A percentile compares a stretch with the other conserved stretches of the same genome.
phyloP scores from a whole-genome alignment of 2,888 invertebrate species.

The Dichetophora obliterata region DNA sequence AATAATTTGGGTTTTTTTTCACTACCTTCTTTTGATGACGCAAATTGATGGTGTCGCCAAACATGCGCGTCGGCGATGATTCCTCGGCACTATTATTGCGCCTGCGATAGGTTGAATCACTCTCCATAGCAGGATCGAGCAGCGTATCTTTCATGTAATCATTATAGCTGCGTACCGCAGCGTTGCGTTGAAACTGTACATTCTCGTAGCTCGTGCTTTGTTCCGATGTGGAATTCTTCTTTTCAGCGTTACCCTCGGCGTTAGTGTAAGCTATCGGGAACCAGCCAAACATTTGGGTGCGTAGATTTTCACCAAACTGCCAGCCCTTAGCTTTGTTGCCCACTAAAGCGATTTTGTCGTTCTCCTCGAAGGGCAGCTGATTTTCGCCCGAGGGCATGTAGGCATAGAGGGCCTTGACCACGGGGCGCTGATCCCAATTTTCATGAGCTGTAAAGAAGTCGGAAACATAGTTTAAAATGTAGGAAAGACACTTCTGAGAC shows the following conservation, averaged over 20 bases:
- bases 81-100: conserved; percentile 65
- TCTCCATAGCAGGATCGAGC: conserved; percentile 55
- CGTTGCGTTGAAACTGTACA: conserved; percentile 60
- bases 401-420: conserved; percentile 89
- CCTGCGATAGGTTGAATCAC: conserved; percentile 60
- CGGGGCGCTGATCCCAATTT: conserved; percentile 78
- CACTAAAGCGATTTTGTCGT: conserved; percentile 87
- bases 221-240: conserved; percentile 48
- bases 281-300: conserved; percentile 94
- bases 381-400: conserved; percentile 91
- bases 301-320: conserved; percentile 96
- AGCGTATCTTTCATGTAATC: conserved; percentile 58
- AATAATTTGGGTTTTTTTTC: background rate
- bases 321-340: conserved; percentile 95
- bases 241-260: conserved; percentile 73
- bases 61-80: conserved; percentile 77
- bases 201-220: conserved; percentile 61
- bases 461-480: background rate
- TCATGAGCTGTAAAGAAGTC: conserved; percentile 46
- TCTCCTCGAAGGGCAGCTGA: conserved; percentile 92
- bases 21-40: conserved; percentile 70
- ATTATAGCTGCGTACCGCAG: conserved; percentile 52
- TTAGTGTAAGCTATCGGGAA: conserved; percentile 96
- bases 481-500: background rate
- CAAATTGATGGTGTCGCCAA: conserved; percentile 77